Conservation (phyloP, 2,888 invertebrate genomes). For the Ditylenchus weischeri region DNA sequence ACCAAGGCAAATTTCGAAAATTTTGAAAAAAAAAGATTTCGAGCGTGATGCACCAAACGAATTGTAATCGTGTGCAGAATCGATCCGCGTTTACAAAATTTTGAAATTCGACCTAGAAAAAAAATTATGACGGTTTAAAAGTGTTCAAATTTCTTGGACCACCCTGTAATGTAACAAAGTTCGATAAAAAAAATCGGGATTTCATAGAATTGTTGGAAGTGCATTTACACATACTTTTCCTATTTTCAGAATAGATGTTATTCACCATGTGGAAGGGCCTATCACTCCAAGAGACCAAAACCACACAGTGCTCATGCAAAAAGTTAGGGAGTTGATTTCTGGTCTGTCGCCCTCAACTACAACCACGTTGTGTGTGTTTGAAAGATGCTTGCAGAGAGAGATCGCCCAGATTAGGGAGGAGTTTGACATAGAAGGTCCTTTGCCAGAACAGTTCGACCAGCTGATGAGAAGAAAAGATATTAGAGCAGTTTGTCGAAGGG, state of each 20-base stretch:
- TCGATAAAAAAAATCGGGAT: no score
- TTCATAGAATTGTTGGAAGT: no score
- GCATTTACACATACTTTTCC: no score
- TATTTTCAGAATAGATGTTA: constrained; percentile 45
- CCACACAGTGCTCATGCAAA: constrained; percentile 44
- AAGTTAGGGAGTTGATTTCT: constrained; percentile 36
- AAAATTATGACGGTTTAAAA: no score
- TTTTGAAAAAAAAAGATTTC: no score
- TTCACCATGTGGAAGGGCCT: constrained; percentile 51
- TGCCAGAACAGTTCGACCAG: constrained; percentile 25
- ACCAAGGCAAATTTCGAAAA: no score
- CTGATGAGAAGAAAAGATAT: constrained; percentile 29
- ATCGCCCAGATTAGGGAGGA: constrained; percentile 49
- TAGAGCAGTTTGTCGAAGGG: constrained; percentile 26
- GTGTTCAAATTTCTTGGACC: no score
- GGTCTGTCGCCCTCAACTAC: constrained; percentile 30
- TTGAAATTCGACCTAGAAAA: no score
- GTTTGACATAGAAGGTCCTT: constrained; percentile 44
- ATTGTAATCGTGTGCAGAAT: no score
- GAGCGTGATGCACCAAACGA: no score
- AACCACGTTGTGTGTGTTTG: constrained; percentile 44
- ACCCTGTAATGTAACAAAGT: no score
- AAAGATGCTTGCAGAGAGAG: constrained; percentile 42
- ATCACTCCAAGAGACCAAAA: constrained; percentile 43
- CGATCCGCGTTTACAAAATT: no score